Evolutionary conservation across 1,140 invertebrate species (phyloP).

Genomic region (Cryptotermes secundus): DNA sequence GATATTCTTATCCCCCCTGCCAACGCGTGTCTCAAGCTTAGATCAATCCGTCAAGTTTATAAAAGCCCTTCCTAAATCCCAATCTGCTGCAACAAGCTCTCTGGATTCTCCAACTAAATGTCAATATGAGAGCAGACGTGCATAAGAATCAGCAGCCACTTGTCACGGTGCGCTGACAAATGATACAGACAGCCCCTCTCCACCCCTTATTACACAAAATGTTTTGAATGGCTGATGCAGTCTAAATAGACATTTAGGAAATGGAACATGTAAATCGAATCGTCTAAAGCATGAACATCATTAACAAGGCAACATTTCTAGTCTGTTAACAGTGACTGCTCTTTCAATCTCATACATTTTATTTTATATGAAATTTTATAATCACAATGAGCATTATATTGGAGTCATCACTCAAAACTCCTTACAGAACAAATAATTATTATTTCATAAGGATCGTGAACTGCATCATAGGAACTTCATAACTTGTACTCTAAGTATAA

Average conservation of each 20-base stretch:
- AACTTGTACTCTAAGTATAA: no score
- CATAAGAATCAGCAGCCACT: background rate
- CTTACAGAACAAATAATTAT: no score
- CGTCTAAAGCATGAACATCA: background rate
- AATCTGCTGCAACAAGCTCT: background rate
- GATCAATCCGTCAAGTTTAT: conserved; percentile 13
- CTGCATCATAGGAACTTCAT: no score
- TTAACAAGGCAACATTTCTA: background rate
- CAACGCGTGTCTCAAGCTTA: no score
- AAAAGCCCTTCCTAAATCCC: background rate
- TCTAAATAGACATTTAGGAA: conserved; percentile 4
- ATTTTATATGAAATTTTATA: no score
- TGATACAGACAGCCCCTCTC: background rate
- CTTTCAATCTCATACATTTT: no score
- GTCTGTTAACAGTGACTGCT: background rate
- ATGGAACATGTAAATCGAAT: background rate
- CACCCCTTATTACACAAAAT: background rate
- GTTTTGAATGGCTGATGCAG: background rate
- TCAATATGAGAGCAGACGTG: conserved; percentile 12
- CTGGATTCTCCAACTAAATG: background rate
- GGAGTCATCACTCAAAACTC: no score
- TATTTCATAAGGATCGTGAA: no score
- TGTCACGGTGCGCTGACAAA: background rate
- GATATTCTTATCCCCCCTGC: background rate
- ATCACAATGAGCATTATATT: no score